Evolutionary conservation across 2,797 vertebrate species (phyloP), one percentile per base, ranked within the genome.

Genomic region (Gymnoscopelus braueri): DNA sequence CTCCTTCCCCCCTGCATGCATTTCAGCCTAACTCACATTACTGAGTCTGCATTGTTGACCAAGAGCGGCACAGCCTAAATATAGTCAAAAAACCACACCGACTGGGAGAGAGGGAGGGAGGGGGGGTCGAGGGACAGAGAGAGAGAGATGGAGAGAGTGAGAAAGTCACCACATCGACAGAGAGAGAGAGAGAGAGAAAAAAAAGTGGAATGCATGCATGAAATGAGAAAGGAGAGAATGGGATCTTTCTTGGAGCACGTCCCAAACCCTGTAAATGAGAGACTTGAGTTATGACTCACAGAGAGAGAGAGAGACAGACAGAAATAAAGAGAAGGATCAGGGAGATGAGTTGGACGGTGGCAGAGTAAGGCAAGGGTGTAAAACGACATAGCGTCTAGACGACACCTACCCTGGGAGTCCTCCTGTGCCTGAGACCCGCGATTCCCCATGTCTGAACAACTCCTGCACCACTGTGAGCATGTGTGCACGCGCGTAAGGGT

Each of bases 41-140:
- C 93, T 89, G 88, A 89, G 91, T 91, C 88, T 87, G 88, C 69
- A 92, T 92, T 93, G 91, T 91, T 92, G 90, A 91, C 87, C 78
- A 84, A 88, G 85, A 89, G 90, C 83, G 74, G 88, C 81, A 76
- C 89, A 89, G 92, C 90, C 95, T 97, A 97, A 96, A 96, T 96
- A 96, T 96, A 97, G 95, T 94, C 92, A 94, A 90, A 92, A 89
- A 74, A 83, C 50, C 91, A 91, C 78, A 89, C 75, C 35, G 67
- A 4, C 87, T 85, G 71, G 14, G 68, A 63, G 81, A 67, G 77
- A 60, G 84, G 73, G 88, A n/a, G 59, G 6, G 75, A 57, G 11
- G 58, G 79, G 49, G 86, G 87, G 83, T 87, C 83, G 84, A 83
- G 73, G 74, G 85, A 79, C 70, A 67, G 52, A 26, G 49, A 61